Percentiles rank a stretch among this genome's conserved stretches.
phyloP scores from a whole-genome alignment of 2,888 invertebrate species.

The Cerastoderma edule region DNA sequence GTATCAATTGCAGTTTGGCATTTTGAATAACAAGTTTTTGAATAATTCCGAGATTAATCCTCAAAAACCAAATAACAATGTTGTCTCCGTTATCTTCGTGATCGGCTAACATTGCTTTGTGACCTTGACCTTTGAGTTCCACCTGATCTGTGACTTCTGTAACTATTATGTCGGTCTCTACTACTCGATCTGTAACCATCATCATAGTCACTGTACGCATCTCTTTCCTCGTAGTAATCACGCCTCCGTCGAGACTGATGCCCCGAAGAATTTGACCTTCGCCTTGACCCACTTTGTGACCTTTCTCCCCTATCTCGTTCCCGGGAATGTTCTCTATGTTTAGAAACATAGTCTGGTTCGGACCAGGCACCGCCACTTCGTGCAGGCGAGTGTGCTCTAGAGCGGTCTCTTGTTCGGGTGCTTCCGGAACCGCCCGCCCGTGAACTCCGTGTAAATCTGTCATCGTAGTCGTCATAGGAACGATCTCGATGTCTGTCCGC shows the following conservation, averaged over 20 bases:
- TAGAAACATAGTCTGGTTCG: slow-evolving; percentile 28
- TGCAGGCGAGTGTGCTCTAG: slow-evolving; percentile 31
- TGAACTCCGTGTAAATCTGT: slow-evolving; percentile 25
- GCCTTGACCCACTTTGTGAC: slow-evolving; percentile 30
- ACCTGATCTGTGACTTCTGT: slow-evolving; percentile 46
- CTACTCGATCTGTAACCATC: slow-evolving; percentile 24
- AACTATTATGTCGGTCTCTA: slow-evolving; percentile 38
- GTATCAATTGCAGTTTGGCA: no score
- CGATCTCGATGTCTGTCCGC: slow-evolving; percentile 45
- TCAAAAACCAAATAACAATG: no score
- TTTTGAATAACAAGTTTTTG: no score
- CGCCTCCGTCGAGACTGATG: slow-evolving; percentile 35
- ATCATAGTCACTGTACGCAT: slow-evolving; percentile 55
- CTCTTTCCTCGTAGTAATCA: slow-evolving; percentile 51
- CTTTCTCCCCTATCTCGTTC: slow-evolving; percentile 25
- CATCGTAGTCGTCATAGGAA: slow-evolving; percentile 40
- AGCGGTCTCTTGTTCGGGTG: slow-evolving; percentile 35
- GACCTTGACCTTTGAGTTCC: slow-evolving; percentile 54
- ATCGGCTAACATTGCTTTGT: slow-evolving; percentile 40
- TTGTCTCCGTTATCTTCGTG: slow-evolving; percentile 41
- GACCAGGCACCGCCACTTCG: slow-evolving; percentile 24
- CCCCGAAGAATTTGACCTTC: slow-evolving; percentile 48
- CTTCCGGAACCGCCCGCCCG: slow-evolving; percentile 39
- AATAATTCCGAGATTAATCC: no score
- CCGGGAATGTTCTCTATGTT: slow-evolving; percentile 30